Conservation (phyloP, 2,113 vertebrate genomes). For the Sinocyclocheilus anshuiensis region DNA sequence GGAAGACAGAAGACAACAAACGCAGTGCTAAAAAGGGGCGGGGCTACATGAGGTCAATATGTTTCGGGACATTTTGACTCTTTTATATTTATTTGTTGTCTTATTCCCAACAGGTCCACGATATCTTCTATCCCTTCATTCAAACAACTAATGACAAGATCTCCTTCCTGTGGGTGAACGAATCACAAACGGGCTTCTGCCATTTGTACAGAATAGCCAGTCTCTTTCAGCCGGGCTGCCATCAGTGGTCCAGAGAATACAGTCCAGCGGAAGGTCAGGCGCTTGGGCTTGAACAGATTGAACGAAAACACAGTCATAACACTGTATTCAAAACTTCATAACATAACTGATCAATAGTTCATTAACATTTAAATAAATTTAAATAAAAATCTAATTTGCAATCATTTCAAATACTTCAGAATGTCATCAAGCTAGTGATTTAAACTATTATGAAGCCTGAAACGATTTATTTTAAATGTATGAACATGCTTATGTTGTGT, state of each 20-base stretch:
- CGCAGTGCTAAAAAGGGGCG: too few species aligned
- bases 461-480: neutral
- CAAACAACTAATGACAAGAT: conserved; percentile 87
- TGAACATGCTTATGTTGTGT: neutral
- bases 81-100: neutral
- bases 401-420: neutral
- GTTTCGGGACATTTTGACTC: neutral
- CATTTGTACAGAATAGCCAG: conserved; percentile 91
- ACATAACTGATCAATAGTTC: neutral
- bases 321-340: neutral
- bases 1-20: too few species aligned
- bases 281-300: neutral
- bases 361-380: neutral
- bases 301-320: neutral
- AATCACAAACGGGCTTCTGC: conserved; percentile 92
- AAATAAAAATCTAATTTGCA: neutral
- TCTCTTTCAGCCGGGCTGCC: conserved; percentile 77
- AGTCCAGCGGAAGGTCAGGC: conserved; percentile 81
- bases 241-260: conserved; percentile 81
- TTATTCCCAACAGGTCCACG: conserved; percentile 82
- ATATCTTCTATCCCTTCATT: conserved; percentile 94
- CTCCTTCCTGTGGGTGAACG: conserved; percentile 90
- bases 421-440: neutral
- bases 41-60: too few species aligned
- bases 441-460: neutral